Base-by-base conservation (phyloP, 2,888 invertebrate species). In the Tetranychus piercei region DNA sequence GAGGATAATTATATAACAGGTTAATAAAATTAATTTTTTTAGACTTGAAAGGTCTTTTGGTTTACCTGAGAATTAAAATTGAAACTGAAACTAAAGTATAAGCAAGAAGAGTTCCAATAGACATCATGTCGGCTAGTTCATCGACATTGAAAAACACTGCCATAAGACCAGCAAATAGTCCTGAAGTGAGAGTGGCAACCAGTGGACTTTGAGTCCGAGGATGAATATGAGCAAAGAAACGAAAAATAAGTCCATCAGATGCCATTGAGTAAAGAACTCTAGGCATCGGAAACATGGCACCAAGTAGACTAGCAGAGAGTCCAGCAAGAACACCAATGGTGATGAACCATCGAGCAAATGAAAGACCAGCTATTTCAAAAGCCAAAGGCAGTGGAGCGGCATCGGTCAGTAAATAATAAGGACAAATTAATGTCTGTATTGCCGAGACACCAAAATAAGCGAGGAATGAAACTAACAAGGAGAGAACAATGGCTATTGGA, bases 391-490 rank as follows among this genome's bases (percentile, higher is more conserved):
- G 84, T 0, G 91, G 89, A 0, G 90, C 89, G 0, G 20, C 70
- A 0, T 86, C 85, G 81, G 93, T 86, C 86, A 90, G 83, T 81
- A 80, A 83, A 81, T 89, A 94, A 82, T 92, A 95, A 5, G 96
- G 96, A 86, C 89, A 87, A 90, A 95, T 93, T 87, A 97, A 88
- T 0, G 96, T 96, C 75, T 96, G 83, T 0, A 95, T 90, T 0
- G 91, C 89, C 0, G 95, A 92, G 69, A 96, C 89, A 34, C 91
- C 89, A 82, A 94, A 93, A 84, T 96, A 97, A 0, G 93, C 89
- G 8, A 89, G 80, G 81, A 94, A 94, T 74, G 94, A 91, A 76
- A 92, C 87, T 6, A 88, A 82, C 74, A 96, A 83, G 0, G 94
- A 93, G 2, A 91, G 80, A 0, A 93, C 88, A 77, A 96, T 94